Conservation (phyloP, 2,797 vertebrate genomes). For the Echeneis naucrates region DNA sequence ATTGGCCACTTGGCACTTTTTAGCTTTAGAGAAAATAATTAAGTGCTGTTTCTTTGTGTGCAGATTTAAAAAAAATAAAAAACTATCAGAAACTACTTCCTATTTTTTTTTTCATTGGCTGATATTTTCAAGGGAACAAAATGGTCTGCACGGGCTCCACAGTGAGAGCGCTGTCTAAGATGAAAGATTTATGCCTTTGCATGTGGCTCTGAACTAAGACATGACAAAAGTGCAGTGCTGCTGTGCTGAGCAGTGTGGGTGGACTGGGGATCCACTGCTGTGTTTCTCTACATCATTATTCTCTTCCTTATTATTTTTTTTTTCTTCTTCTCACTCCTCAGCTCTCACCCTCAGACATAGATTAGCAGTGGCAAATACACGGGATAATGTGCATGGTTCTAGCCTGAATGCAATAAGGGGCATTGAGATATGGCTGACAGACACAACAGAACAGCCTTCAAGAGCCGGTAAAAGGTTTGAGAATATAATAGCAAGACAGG, state of each 20-base stretch:
- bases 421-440: slow-evolving; percentile 60
- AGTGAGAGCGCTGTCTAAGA: slow-evolving; percentile 67
- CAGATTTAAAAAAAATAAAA: too few relatives aligned
- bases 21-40: slow-evolving; percentile 73
- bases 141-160: slow-evolving; percentile 66
- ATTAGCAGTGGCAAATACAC: slow-evolving; percentile 68
- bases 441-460: slow-evolving; percentile 42
- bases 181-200: slow-evolving; percentile 81
- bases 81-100: slow-evolving; percentile 53
- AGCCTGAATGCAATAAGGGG: slow-evolving; percentile 67
- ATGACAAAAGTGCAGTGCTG: slow-evolving; percentile 77
- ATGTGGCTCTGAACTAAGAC: slow-evolving; percentile 80
- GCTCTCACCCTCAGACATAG: slow-evolving; percentile 74
- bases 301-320: slow-evolving; percentile 54
- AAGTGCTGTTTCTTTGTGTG: slow-evolving; percentile 54
- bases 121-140: slow-evolving; percentile 76
- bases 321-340: slow-evolving; percentile 67
- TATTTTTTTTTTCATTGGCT: slow-evolving; percentile 60
- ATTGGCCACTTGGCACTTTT: slow-evolving; percentile 54
- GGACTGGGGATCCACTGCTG: slow-evolving; percentile 79
- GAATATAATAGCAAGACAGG: slow-evolving; percentile 37
- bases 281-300: slow-evolving; percentile 82
- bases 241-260: slow-evolving; percentile 78
- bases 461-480: slow-evolving; percentile 46
- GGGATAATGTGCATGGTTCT: slow-evolving; percentile 62